These are phyloP conservation scores for Girardinichthys multiradiatus DNA, from an alignment of 2,113 vertebrate genomes.

Conservation along the genomic window DNA sequence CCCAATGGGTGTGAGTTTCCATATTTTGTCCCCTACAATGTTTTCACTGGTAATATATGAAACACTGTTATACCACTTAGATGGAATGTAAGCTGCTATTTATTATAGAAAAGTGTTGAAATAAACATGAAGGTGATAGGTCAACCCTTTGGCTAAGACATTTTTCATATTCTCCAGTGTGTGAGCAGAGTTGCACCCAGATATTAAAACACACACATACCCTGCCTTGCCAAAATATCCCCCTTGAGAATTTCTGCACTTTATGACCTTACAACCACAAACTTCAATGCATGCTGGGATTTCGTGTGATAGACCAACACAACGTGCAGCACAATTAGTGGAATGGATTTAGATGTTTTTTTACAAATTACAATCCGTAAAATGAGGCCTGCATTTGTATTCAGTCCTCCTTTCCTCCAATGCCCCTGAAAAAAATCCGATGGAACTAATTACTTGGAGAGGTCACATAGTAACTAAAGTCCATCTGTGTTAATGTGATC, in stretches of 20 bases:
- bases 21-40: neutral
- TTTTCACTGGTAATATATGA: neutral
- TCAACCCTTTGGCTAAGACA: neutral
- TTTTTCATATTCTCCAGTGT: neutral
- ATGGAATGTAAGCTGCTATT: neutral
- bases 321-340: neutral
- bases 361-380: no score
- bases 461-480: no score
- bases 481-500: no score
- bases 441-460: no score
- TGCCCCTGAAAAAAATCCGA: no score
- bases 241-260: neutral
- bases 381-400: no score
- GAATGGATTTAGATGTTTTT: neutral
- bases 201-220: neutral
- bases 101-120: neutral
- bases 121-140: neutral
- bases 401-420: no score
- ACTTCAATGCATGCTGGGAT: neutral
- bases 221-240: neutral
- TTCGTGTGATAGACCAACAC: neutral
- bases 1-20: neutral
- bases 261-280: neutral
- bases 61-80: neutral
- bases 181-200: neutral